Base-by-base conservation (phyloP, 2,888 invertebrate genomes). In the Ormyrus rosae region DNA sequence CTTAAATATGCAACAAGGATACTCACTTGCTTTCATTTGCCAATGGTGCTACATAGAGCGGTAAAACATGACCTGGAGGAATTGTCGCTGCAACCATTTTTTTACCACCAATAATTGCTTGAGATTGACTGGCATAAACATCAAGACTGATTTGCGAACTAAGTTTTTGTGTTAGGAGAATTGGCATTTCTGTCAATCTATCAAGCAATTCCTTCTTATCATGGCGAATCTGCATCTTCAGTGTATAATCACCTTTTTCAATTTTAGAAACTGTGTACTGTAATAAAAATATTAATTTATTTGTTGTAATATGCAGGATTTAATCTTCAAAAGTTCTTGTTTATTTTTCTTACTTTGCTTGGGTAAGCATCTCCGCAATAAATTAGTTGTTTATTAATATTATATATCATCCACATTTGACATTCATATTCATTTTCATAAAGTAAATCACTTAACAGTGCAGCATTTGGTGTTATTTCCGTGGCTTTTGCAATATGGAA, bases 401-500 rank as follows among this genome's bases (percentile, higher is more conserved):
- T 98, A 92, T 96, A 99, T 82, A 99, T 88, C 96, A 98, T 96
- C 98, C 99, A 99, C 90, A 99, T 93, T 91, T 99, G 98, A 7
- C 97, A 96, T 91, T 99, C 99, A 89, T 96, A 98, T 91, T 98
- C 98, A 0, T 96, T 96, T 91, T 99, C 99, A 90, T 99, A 99
- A 60, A 99, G 92, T 88, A 96, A 93, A 87, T 96, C 95, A 89
- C 96, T 96, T 56, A 99, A 92, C 79, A 96, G 88, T 0, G 97
- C 94, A 81, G 95, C 94, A 87, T 95, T 95, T 0, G 97, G 94
- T 0, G 96, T 92, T 63, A 97, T 94, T 91, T 98, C 98, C 4
- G 95, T 95, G 0, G 94, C 92, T 90, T 98, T 98, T 10, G 94
- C 92, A 85, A 97, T 92, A 86, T 95, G 95, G 89, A 99, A 96